phyloP scores from a whole-genome alignment of 2,888 invertebrate genomes.

The Tipula confusa region DNA sequence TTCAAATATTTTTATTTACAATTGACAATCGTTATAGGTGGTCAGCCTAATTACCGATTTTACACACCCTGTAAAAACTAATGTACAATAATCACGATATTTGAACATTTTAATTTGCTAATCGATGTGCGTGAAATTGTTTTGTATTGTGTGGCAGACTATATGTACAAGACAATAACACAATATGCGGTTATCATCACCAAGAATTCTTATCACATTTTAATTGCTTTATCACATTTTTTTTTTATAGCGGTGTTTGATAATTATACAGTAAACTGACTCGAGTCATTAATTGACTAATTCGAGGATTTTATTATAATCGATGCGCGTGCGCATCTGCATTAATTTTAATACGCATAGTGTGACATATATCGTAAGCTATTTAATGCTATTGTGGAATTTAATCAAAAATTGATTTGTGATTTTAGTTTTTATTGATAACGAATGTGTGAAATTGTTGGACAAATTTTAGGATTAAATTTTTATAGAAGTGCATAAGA shows the following conservation, averaged over 20 bases:
- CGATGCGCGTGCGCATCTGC: background rate
- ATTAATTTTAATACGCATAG: background rate
- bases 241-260: background rate
- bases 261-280: background rate
- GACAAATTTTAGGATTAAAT: background rate
- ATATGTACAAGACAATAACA: background rate
- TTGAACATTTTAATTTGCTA: background rate
- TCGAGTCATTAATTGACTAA: background rate
- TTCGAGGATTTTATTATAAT: background rate
- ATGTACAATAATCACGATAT: background rate
- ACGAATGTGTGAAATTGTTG: too few relatives aligned
- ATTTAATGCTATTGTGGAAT: background rate
- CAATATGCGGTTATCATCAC: background rate
- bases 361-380: background rate
- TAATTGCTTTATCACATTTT: background rate
- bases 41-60: too few relatives aligned
- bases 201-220: background rate
- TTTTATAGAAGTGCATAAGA: background rate
- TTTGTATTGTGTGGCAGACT: background rate
- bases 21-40: too few relatives aligned
- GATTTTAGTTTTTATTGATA: background rate
- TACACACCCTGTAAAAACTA: too few relatives aligned
- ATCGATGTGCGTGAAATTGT: background rate
- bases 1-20: too few relatives aligned
- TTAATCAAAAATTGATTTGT: background rate